phyloP scores from a whole-genome alignment of 2,888 invertebrate species.

The Drosophila austrosaltans region DNA sequence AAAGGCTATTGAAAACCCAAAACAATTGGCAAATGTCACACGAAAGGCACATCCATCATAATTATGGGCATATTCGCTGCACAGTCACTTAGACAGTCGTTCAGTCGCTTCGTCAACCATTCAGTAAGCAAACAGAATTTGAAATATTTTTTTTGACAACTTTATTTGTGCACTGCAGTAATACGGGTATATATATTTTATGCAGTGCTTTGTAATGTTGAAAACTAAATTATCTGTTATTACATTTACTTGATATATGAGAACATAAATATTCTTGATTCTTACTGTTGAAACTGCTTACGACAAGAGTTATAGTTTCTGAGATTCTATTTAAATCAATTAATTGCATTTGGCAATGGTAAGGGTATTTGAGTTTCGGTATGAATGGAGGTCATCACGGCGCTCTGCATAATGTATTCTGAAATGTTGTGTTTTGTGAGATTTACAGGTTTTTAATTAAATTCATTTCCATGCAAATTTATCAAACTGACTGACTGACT shows the following conservation, averaged over 20 bases:
- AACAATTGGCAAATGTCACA: conserved; percentile 66
- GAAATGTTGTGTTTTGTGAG: conserved; percentile 41
- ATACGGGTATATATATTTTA: neutral
- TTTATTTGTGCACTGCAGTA: neutral
- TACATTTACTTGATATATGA: too few species aligned
- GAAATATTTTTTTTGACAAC: conserved; percentile 35
- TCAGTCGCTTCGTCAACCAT: conserved; percentile 9
- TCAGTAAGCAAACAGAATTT: conserved; percentile 7
- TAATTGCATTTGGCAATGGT: neutral
- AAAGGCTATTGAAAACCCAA: conserved; percentile 15
- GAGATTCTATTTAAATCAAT: too few species aligned
- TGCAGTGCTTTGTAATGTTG: neutral
- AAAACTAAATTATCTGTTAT: too few species aligned
- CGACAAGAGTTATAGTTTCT: too few species aligned
- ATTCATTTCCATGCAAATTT: conserved; percentile 66
- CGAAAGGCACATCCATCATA: conserved; percentile 61
- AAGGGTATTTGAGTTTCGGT: conserved; percentile 14
- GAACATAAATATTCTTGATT: neutral
- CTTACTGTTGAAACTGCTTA: too few species aligned
- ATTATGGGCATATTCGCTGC: conserved; percentile 40
- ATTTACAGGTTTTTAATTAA: conserved; percentile 78
- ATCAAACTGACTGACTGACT: conserved; percentile 45
- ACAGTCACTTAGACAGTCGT: conserved; percentile 23
- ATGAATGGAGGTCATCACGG: conserved; percentile 31
- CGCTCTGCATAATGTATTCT: conserved; percentile 52